A percentile compares a stretch with the other conserved stretches of the same genome.
Evolutionary conservation across 2,888 invertebrate genomes (phyloP).

Genomic region (Encarsia formosa): DNA sequence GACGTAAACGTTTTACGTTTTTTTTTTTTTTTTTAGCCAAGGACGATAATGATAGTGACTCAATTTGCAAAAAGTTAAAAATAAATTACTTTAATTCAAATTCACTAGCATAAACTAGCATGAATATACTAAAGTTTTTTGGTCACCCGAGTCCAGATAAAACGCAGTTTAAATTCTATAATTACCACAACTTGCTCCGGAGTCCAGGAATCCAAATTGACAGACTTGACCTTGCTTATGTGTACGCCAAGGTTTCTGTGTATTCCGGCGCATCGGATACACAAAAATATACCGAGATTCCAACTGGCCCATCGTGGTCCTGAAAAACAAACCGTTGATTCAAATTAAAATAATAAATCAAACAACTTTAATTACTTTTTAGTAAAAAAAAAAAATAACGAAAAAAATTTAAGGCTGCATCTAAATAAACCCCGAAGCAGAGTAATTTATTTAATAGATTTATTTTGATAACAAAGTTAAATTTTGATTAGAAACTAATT

Average conservation of each 20-base stretch:
- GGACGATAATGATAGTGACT: conserved; percentile 20
- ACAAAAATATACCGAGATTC: conserved; percentile 97
- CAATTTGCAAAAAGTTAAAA: conserved; percentile 6
- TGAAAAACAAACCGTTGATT: conserved; percentile 46
- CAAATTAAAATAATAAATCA: neutral
- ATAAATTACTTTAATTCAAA: neutral
- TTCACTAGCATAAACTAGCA: neutral
- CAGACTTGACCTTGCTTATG: conserved; percentile 97
- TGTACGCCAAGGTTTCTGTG: conserved; percentile 98
- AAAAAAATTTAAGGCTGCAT: no score
- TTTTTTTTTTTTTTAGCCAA: no score
- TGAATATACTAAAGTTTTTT: neutral
- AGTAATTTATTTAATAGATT: no score
- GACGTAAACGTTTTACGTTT: no score
- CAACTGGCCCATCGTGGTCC: conserved; percentile 99
- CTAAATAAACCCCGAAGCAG: no score
- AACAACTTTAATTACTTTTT: neutral
- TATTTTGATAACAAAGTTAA: no score
- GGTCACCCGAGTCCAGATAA: no score
- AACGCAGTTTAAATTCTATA: conserved; percentile 25
- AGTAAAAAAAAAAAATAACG: no score
- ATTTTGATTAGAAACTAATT: no score
- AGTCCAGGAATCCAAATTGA: conserved; percentile 97
- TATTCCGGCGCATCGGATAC: conserved; percentile 98
- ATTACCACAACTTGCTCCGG: conserved; percentile 90